Evolutionary conservation across 2,888 invertebrate genomes (phyloP), one percentile per base, ranked within the genome.

Genomic region (Ctenicera cuprea): DNA sequence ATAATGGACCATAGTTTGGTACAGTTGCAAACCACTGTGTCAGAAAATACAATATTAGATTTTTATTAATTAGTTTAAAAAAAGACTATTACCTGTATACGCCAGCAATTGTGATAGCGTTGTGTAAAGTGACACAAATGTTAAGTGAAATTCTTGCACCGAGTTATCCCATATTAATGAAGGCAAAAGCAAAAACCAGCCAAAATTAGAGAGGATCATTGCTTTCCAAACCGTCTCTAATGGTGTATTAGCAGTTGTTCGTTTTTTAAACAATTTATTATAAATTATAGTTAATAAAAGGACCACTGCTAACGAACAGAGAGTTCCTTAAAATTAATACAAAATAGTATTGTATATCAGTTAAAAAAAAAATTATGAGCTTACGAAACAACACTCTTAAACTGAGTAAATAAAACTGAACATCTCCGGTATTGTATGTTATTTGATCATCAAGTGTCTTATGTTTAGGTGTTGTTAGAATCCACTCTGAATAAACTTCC

Each of bases 401-500:
- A 65, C 81, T 80, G 62, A 84, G 78, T 72, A 81, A 79, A 76
- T 86, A 86, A 73, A 86, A 86, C 66, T 80, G 81, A n/a, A 85
- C 77, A 76, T 85, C 84, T 30, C 82, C 83, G 20, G 82, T 76
- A 73, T 83, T 80, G 59, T 83, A 81, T 71, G 80, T 75, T 8
- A 82, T 74, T 30, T 83, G 78, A 18, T 75, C 63, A 57, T 83
- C 74, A 68, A 76, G 73, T 33, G 80, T 77, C 76, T 81, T 80
- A 74, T 76, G 41, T 63, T 74, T 45, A 4, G 77, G 74, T 50
- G 59, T 77, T 43, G 85, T 54, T 85, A 85, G 84, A 2, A 87
- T 83, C 92, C 94, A 94, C 63, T 92, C 89, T 16, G 92, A 91
- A 83, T 95, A 96, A 0, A 96, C 94, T 87, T 97, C 96, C 82